Evolutionary conservation across 1,140 invertebrate species (phyloP), one percentile per base, ranked within the genome.

Genomic region (Pseudomyrmex pallidus): DNA sequence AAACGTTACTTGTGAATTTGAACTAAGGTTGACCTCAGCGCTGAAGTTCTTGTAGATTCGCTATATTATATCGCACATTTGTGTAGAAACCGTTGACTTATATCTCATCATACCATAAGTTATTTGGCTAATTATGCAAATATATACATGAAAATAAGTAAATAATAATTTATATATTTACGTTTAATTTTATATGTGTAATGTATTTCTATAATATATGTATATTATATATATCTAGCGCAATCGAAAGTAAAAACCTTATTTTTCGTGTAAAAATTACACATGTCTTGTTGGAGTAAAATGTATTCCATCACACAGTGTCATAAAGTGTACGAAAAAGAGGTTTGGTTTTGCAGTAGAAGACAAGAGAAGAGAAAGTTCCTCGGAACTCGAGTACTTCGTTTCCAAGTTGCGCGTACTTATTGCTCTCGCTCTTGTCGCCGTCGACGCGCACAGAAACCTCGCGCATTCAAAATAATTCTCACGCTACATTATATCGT

Each of bases 371-470:
- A 74, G 35, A 35, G 4, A 74, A 85, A 82, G 62, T 85, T 85
- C 52, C 63, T 64, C 63, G 44, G 12, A 35, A 72, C 52, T 74
- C 48, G 5, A 57, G 62, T 50, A 61, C 17, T 68, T 68, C 48
- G 62, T 68, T 54, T 46, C 66, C 44, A n/a, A 67, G 54, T 83
- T 74, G 54, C 63, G 12, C 61, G 68, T 68, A 85, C 80, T 83
- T 83, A 76, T 70, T 64, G 84, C 66, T 59, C 70, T 83, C 64
- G 64, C 68, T 67, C 77, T 70, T 67, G 63, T 84, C 66, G 44
- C 35, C 25, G 67, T 84, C 70, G 56, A 68, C 63, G 68, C 72
- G 48, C 54, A 20, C 64, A 74, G 57, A 57, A 61, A 67, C 57
- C 73, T 70, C 7, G 56, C 62, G 54, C 22, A 74, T 85, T 76